A percentile compares a stretch with the other conserved stretches of the same genome.
Conservation (phyloP, 2,888 invertebrate species). For the Odontocerum albicorne region DNA sequence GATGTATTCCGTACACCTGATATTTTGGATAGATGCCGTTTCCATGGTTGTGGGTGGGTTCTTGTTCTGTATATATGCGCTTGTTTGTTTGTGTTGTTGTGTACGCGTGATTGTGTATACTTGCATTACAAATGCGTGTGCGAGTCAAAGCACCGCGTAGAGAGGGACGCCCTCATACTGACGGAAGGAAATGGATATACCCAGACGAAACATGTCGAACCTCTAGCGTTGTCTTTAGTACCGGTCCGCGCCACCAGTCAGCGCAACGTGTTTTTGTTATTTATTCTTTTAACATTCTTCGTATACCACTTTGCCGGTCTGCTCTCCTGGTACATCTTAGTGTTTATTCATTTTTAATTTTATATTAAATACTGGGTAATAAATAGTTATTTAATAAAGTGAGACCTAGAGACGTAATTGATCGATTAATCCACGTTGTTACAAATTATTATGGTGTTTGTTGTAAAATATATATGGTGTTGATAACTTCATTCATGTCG, state of each 20-base stretch:
- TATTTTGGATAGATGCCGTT: constrained; percentile 18
- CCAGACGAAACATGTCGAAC: constrained; percentile 30
- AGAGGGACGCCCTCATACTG: constrained; percentile 27
- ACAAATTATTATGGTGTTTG: no score
- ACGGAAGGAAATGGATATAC: constrained; percentile 24
- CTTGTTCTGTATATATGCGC: neutral
- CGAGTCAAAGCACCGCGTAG: constrained; percentile 1
- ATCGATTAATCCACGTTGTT: no score
- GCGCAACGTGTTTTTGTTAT: constrained; percentile 36
- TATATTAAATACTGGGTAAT: neutral
- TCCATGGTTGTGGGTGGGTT: constrained; percentile 14
- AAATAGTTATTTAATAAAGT: neutral
- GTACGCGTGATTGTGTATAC: constrained; percentile 11
- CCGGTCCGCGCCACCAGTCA: constrained; percentile 34
- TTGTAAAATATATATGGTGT: no score
- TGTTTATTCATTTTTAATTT: no score
- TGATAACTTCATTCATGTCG: no score
- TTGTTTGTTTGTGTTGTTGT: constrained; percentile 8
- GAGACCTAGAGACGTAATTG: no score
- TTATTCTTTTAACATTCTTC: constrained; percentile 28
- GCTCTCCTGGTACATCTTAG: constrained; percentile 15
- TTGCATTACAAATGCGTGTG: constrained; percentile 24
- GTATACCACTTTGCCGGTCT: constrained; percentile 9
- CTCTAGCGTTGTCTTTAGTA: constrained; percentile 31
- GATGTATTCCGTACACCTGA: constrained; percentile 21